Conservation (phyloP, 64 coral and sea anemone species). For the Pocillopora verrucosa region DNA sequence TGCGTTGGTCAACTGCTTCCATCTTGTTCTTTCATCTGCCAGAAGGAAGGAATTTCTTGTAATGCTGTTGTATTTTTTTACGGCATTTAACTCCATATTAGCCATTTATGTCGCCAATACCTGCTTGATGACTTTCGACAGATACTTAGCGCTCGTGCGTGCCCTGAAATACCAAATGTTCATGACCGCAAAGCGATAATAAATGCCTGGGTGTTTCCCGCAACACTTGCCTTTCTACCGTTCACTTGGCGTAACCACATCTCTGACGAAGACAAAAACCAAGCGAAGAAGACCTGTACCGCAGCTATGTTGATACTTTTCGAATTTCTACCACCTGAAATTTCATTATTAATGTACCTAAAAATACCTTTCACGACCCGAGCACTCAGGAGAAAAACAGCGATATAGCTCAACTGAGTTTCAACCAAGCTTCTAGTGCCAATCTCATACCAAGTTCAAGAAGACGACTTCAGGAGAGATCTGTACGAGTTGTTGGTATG, state of each 20-base stretch:
- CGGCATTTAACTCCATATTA: not conserved
- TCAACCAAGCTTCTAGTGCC: not conserved
- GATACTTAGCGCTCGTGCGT: conserved; percentile 16
- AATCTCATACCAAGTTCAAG: not conserved
- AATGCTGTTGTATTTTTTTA: not conserved
- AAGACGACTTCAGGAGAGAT: not conserved
- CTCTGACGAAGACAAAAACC: not conserved
- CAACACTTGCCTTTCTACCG: not conserved
- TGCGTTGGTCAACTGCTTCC: conserved; percentile 48
- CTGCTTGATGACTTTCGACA: not conserved
- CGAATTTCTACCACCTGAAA: conserved; percentile 30
- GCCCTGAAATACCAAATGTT: not conserved
- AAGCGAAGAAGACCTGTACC: not conserved
- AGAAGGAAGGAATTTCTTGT: not conserved
- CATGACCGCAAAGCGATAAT: not conserved
- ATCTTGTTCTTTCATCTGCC: conserved; percentile 38
- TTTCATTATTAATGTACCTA: conserved; percentile 4
- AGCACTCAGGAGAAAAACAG: not conserved
- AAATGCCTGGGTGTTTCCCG: not conserved
- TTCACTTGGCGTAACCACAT: not conserved
- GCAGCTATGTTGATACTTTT: conserved; percentile 11
- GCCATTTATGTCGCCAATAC: not conserved
- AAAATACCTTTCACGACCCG: conserved; percentile 19
- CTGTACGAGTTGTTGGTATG: conserved; percentile 13
- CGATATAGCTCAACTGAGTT: conserved; percentile 12